These are phyloP conservation scores for Alfaro cultratus DNA, from an alignment of 2,797 vertebrate species.

Conservation along the genomic window DNA sequence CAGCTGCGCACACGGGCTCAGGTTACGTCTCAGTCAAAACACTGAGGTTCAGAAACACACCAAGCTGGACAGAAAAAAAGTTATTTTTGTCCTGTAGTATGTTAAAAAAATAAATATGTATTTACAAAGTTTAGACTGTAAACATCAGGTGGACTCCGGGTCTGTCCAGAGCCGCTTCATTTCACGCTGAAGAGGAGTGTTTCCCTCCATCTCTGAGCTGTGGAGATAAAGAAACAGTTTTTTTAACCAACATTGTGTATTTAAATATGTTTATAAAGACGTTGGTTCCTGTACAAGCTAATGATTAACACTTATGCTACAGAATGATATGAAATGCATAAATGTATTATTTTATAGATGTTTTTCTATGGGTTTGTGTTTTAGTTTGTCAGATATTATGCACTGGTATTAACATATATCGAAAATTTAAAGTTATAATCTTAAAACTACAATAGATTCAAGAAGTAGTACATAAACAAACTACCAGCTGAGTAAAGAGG, in stretches of 20 bases:
- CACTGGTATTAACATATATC: not conserved
- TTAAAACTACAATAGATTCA: not conserved
- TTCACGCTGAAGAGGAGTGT: constrained; percentile 72
- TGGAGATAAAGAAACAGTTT: constrained; percentile 47
- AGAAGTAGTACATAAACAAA: no score
- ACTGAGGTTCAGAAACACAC: constrained; percentile 57
- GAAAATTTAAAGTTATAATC: not conserved
- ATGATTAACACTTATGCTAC: not conserved
- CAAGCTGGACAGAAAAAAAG: constrained; percentile 59
- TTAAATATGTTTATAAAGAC: not conserved
- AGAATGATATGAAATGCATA: not conserved
- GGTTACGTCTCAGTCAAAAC: constrained; percentile 80
- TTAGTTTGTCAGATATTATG: not conserved
- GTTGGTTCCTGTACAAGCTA: not conserved
- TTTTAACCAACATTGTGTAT: constrained; percentile 15
- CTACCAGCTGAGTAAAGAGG: no score
- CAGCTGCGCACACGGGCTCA: constrained; percentile 73
- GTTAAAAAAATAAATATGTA: constrained; percentile 42
- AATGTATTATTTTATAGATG: not conserved
- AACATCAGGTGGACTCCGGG: constrained; percentile 64
- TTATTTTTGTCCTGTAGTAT: constrained; percentile 14
- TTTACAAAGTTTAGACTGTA: constrained; percentile 73
- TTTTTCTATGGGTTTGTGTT: not conserved
- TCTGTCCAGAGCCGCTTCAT: constrained; percentile 2
- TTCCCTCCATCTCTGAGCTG: constrained; percentile 85